Percentiles rank a stretch among this genome's conserved stretches.
Conservation (phyloP, 1,140 invertebrate species). For the Theocolax elegans region DNA sequence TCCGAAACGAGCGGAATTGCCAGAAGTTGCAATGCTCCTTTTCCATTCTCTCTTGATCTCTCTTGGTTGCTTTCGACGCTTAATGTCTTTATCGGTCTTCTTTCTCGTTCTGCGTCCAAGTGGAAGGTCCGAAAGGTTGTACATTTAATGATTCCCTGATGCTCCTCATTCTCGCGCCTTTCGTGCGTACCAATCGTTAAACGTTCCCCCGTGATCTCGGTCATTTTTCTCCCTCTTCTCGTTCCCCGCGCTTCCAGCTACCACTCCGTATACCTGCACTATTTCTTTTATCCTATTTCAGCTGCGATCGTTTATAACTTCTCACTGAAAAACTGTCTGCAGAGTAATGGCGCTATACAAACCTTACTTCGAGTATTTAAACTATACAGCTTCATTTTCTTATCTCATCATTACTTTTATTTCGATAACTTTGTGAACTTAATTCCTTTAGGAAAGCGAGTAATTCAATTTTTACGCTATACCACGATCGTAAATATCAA, state of each 20-base stretch:
- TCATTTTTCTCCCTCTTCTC: neutral
- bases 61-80: conserved; percentile 36
- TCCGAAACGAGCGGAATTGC: conserved; percentile 7
- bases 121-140: neutral
- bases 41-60: conserved; percentile 39
- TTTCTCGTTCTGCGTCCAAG: neutral
- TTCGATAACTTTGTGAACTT: too few relatives aligned
- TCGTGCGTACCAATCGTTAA: conserved; percentile 10
- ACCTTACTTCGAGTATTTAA: too few relatives aligned
- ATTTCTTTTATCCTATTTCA: too few relatives aligned
- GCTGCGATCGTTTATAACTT: neutral
- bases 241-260: neutral
- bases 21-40: too few relatives aligned
- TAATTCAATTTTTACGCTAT: too few relatives aligned
- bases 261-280: too few relatives aligned
- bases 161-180: neutral
- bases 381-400: neutral
- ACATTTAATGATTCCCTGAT: neutral
- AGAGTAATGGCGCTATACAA: neutral
- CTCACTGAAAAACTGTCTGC: neutral
- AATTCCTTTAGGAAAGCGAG: too few relatives aligned
- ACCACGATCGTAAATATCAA: too few relatives aligned
- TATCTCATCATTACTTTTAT: neutral
- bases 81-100: conserved; percentile 58
- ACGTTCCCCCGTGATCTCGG: neutral